phyloP scores from a whole-genome alignment of 2,888 invertebrate genomes.

The Platyscelio sp. region DNA sequence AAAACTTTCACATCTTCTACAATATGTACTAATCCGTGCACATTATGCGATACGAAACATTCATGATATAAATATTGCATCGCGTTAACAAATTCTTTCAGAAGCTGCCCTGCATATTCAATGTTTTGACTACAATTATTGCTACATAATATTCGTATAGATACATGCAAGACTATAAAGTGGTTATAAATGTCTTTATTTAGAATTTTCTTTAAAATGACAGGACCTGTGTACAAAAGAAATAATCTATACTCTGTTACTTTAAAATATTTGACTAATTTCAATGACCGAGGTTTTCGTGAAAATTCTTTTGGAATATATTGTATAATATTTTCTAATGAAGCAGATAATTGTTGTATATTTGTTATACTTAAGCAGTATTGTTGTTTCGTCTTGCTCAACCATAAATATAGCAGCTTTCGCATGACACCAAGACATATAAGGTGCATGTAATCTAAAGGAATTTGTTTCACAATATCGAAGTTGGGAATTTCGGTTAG shows the following conservation, averaged over 20 bases:
- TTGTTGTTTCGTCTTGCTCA: not conserved
- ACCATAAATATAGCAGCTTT: constrained; percentile 41
- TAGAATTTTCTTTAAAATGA: constrained; percentile 15
- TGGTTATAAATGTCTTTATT: not conserved
- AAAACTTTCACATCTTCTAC: constrained; percentile 28
- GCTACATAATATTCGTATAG: constrained; percentile 30
- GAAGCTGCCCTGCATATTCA: constrained; percentile 2
- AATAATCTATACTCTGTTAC: not conserved
- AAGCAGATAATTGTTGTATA: not conserved
- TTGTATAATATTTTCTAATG: not conserved
- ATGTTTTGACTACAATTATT: not conserved
- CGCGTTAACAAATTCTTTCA: constrained; percentile 8
- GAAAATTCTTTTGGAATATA: constrained; percentile 1
- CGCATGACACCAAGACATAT: not conserved
- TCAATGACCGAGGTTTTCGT: not conserved
- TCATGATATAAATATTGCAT: not conserved
- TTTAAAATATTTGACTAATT: constrained; percentile 19
- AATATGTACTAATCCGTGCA: constrained; percentile 11
- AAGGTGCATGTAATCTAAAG: not conserved
- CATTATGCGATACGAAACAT: constrained; percentile 13
- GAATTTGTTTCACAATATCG: constrained; percentile 63
- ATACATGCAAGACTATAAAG: constrained; percentile 30
- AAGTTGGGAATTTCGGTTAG: constrained; percentile 67
- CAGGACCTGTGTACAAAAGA: constrained; percentile 39
- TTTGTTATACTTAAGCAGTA: not conserved